Evolutionary conservation across 2,888 invertebrate genomes (phyloP), one percentile per base, ranked within the genome.

Genomic region (Volucella zonaria): DNA sequence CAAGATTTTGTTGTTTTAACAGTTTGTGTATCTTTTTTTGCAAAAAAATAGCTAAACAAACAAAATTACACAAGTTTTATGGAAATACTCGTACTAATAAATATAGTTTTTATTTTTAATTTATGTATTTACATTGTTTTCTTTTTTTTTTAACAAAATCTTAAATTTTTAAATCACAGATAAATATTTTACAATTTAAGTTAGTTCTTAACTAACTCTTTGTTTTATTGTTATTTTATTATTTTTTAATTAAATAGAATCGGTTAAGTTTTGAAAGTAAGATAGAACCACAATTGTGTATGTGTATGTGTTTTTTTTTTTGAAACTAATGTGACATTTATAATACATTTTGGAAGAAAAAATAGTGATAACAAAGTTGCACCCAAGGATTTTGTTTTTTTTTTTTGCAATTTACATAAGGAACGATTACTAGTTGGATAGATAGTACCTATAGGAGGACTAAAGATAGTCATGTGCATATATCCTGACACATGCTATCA

Each of bases 1-100:
- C 87, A 86, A 87, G 87, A 87, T 87, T 87, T 87, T 83, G 87
- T 87, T 87, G 87, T 83, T 59, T 61, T 31, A 54, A 61, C 56
- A 18, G n/a, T 70, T 70, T 61, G 43, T 31, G 3, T 49, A 18
- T 8, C 10, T 10, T 14, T 47, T 58, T 67, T 64, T 43, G 15
- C 23, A 62, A 74, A 42, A 66, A 75, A 71, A 54, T 31, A 31
- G 6, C 31, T 31, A 31, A 64, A 81, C 70, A 75, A 81, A 70
- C 1, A 47, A 75, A 52, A 45, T 18, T 43, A 43, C 47, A 61
- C 42, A 66, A 45, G 18, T 31, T 31, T 31, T 31, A 54, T 38
- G 10, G 9, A 70, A 31, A 43, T 64, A 51, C n/a, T n/a, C n/a
- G n/a, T n/a, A n/a, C 15, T 49, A 31, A 43, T 47, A 23, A 49